Evolutionary conservation across 2,888 invertebrate species (phyloP).

Genomic region (Sericinus montela): DNA sequence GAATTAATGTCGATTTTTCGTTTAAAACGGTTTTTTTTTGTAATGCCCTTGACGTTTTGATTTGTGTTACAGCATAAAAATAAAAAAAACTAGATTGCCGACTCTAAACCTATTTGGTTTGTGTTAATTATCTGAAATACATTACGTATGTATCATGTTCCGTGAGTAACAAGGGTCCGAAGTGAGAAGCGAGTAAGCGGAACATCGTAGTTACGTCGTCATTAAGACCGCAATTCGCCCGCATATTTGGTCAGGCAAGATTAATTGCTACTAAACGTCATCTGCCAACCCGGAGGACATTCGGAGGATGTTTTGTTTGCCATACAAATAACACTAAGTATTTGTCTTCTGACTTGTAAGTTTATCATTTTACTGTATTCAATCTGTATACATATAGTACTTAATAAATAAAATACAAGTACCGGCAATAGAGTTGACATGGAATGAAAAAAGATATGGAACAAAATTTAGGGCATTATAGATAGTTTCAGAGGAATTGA

Average conservation of each 20-base stretch:
- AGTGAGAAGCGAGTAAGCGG: conserved; percentile 5
- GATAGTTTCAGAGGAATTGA: conserved; percentile 16
- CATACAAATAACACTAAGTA: conserved; percentile 58
- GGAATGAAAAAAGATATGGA: too few relatives aligned
- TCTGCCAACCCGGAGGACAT: conserved; percentile 65
- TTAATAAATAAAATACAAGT: background rate
- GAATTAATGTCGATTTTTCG: conserved; percentile 16
- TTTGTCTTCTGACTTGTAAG: conserved; percentile 32
- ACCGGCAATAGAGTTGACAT: too few relatives aligned
- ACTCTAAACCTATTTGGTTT: too few relatives aligned
- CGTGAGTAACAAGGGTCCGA: conserved; percentile 9
- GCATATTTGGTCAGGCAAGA: conserved; percentile 75
- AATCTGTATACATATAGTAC: background rate
- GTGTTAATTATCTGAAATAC: too few relatives aligned
- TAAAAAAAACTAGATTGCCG: too few relatives aligned
- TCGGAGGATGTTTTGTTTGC: conserved; percentile 59
- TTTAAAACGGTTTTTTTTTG: background rate
- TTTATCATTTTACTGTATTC: background rate
- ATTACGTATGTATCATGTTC: background rate
- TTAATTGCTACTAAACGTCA: conserved; percentile 72
- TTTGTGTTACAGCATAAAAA: too few relatives aligned
- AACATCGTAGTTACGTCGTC: conserved; percentile 40
- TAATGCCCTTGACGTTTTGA: too few relatives aligned
- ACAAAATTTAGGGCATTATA: too few relatives aligned
- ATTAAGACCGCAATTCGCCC: conserved; percentile 63